Base-by-base conservation (phyloP, 2,888 invertebrate species). In the Hydropsyche betteni region DNA sequence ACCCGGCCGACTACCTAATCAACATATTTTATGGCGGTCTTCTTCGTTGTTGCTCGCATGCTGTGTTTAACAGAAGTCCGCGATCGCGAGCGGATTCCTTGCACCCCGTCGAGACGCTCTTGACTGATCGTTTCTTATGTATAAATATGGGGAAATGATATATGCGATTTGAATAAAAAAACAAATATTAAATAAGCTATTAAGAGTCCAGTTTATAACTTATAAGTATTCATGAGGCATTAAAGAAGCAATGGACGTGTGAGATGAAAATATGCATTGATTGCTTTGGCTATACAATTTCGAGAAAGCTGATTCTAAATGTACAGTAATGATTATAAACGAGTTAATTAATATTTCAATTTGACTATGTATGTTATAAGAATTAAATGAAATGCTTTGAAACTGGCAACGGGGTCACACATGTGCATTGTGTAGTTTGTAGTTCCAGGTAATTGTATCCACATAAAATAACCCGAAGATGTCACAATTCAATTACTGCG, bases 1-100 rank as follows among this genome's bases (percentile, higher is more conserved):
- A 61, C 52, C 61, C 72, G 16, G 16, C 69, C 36, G 24, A 24
- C 68, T 69, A 16, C 52, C 69, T 75, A 69, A 75, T 75, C 69
- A 71, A 68, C 75, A 70, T 71, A 71, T 36, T 55, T 75, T 69
- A 69, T 74, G 74, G 51, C 61, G 38, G 38, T 64, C 73, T 33
- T 24, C 50, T 61, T 44, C 61, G 36, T 50, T 68, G 33, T 44
- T 55, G 16, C 58, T 24, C 58, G 16, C 58, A 58, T 24, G 58
- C 58, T 58, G 58, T 8, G 58, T 8, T 44, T 58, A 24, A 14
- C 58, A 58, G 36, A 64, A 64, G 64, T 64, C 36, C 34, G 36
- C 64, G 36, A 64, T 34, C 34, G 64, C 64, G 12, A 64, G 34
- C 34, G 64, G 64, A 34, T 36, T 64, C 64, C 64, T 12, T 33